Evolutionary conservation across 2,797 vertebrate species (phyloP).

Genomic region (Neosilurus hyrtlii): DNA sequence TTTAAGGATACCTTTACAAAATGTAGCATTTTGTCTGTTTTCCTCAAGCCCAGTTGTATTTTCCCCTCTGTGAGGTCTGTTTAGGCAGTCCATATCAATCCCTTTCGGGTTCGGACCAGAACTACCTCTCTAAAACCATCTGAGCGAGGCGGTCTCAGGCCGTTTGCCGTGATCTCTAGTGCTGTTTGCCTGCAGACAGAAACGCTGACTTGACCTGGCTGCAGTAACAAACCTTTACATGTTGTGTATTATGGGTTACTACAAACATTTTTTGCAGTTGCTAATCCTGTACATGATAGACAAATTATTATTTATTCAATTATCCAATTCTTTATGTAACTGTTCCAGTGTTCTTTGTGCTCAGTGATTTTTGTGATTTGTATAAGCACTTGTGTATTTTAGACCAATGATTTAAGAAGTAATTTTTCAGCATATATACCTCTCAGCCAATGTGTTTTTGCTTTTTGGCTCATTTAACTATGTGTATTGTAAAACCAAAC

Average conservation of each 20-base stretch:
- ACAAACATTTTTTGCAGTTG: neutral
- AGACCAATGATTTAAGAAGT: neutral
- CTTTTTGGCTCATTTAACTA: neutral
- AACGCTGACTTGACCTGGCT: slow-evolving; percentile 5
- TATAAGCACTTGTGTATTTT: neutral
- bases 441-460: neutral
- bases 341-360: neutral
- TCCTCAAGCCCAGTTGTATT: neutral
- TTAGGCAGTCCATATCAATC: neutral
- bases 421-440: neutral
- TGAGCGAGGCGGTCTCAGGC: neutral
- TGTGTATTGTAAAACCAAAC: neutral
- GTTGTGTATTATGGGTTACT: neutral
- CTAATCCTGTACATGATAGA: neutral
- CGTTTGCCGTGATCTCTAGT: slow-evolving; percentile 2
- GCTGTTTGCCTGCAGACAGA: neutral
- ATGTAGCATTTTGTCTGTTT: slow-evolving; percentile 1
- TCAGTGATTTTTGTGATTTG: neutral
- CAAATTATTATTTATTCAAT: neutral
- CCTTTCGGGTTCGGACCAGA: neutral
- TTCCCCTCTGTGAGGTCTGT: neutral
- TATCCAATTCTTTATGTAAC: neutral
- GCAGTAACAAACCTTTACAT: neutral
- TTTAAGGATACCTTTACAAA: slow-evolving; percentile 4
- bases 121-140: neutral